These are phyloP conservation scores for Epizoanthus ramosus DNA, from an alignment of 92 coral and sea anemone genomes.

Conservation along the genomic window DNA sequence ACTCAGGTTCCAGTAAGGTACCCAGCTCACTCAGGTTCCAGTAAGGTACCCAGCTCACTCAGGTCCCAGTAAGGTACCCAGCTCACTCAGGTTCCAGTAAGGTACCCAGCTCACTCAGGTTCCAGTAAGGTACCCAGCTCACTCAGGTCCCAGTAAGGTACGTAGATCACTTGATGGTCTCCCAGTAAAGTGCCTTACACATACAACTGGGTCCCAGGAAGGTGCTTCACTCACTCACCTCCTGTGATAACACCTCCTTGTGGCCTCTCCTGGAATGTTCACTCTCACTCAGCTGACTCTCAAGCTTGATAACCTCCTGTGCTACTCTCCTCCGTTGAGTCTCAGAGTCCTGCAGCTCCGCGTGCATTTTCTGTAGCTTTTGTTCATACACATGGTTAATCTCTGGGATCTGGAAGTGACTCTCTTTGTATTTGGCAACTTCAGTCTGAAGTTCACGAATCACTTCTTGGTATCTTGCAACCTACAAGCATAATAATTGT, in stretches of 20 bases:
- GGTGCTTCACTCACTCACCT: conserved; percentile 47
- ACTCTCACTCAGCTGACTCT: conserved; percentile 77
- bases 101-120: too few species aligned
- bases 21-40: too few species aligned
- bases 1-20: too few species aligned
- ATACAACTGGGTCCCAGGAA: neutral
- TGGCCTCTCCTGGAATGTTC: conserved; percentile 65
- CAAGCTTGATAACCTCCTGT: conserved; percentile 69
- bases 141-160: too few species aligned
- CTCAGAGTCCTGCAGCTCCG: conserved; percentile 81
- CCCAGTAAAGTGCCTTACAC: too few species aligned
- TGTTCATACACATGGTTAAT: conserved; percentile 82
- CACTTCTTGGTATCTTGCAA: conserved; percentile 84
- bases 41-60: too few species aligned
- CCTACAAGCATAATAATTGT: conserved; percentile 44
- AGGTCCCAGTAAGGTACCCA: too few species aligned
- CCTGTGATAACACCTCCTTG: conserved; percentile 74
- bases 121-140: too few species aligned
- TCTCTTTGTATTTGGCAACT: conserved; percentile 61
- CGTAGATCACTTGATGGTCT: too few species aligned
- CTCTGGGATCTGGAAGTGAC: conserved; percentile 50
- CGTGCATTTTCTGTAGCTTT: conserved; percentile 72
- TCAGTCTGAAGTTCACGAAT: conserved; percentile 79
- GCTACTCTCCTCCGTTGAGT: conserved; percentile 72
- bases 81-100: too few species aligned